Base-by-base conservation (phyloP, 2,888 invertebrate genomes). In the Petrophora chlorosata region DNA sequence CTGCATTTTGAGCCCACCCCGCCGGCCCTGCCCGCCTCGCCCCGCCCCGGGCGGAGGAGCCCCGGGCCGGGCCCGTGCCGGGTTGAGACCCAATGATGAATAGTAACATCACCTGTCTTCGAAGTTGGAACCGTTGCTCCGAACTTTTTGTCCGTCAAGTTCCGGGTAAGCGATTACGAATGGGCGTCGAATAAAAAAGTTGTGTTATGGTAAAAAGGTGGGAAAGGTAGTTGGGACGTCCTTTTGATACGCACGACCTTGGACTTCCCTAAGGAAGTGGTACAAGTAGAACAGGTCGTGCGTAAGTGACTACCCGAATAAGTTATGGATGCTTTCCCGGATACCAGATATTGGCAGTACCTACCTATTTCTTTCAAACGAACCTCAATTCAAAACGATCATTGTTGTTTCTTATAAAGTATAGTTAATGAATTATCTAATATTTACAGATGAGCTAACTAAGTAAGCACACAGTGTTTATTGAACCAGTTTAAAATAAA, bases 91-190 rank as follows among this genome's bases (percentile, higher is more conserved):
- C 43, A 56, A 57, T 66, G 66, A 69, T 66, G 63, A 71, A 65
- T 65, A 62, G 61, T 60, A 56, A 61, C 63, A 61, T 66, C 68
- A 65, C 65, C 65, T 65, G 71, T 67, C 68, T 58, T 58, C 48
- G 14, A 42, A 54, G 40, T 26, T 8, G 53, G 50, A 51, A 45
- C 46, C 57, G 38, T 36, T 35, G 47, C 42, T 45, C 38, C 52
- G 50, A 53, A 56, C 50, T 53, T 53, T 56, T 49, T 54, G 45
- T 46, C 56, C 53, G 56, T 60, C 63, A 57, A 61, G 61, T 68
- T 61, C 46, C 53, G 56, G 58, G 40, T 49, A 46, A 65, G 54
- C 52, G 46, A 53, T 51, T 53, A 51, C 52, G 53, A 56, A 57
- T 54, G 56, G 49, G 48, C 53, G 49, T 42, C 35, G 50, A 54